Base-by-base conservation (phyloP, 2,797 vertebrate species). In the Craterocephalus amniculus region DNA sequence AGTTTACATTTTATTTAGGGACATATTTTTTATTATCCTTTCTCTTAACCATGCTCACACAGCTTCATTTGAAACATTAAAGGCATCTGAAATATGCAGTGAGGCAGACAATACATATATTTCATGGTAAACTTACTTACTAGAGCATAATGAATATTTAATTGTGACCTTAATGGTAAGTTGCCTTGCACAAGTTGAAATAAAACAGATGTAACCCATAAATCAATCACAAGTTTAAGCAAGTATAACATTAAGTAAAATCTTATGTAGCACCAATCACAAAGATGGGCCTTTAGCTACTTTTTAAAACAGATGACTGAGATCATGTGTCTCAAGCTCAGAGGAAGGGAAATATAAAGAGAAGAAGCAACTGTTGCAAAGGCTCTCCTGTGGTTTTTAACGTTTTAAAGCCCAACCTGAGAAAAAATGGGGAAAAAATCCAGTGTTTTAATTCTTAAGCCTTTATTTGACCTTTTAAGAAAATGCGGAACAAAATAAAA, bases 1-100 rank as follows among this genome's bases (percentile, higher is more conserved):
- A 74, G 62, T 70, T 67, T 65, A 48, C 13, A 63, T 54, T 58
- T 35, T 20, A 35, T 43, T 27, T 72, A 20, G 45, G 54, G 63
- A 26, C 22, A 7, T 14, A 43, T 73, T 79, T 76, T 64, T 43
- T 20, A 6, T 31, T 31, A 31, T 31, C 29, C 29, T 34, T 10
- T 13, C 10, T 24, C 58, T 27, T 31, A 38, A 65, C 27, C 24
- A 2, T 32, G 64, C 54, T 66, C n/a, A 56, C 51, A 31, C 12
- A 24, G 27, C 62, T 48, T 57, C 16, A 63, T 67, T 63, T 60
- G 4, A 63, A 72, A 64, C 3, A 16, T 61, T 51, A 60, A 57
- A 73, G 5, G 9, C 12, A 29, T 52, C n/a, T 58, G 32, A 61
- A 52, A 65, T 54, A 48, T 51, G 26, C 36, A 63, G 6, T 55